Conservation (phyloP, 1,140 invertebrate genomes). For the Acromyrmex heyeri region DNA sequence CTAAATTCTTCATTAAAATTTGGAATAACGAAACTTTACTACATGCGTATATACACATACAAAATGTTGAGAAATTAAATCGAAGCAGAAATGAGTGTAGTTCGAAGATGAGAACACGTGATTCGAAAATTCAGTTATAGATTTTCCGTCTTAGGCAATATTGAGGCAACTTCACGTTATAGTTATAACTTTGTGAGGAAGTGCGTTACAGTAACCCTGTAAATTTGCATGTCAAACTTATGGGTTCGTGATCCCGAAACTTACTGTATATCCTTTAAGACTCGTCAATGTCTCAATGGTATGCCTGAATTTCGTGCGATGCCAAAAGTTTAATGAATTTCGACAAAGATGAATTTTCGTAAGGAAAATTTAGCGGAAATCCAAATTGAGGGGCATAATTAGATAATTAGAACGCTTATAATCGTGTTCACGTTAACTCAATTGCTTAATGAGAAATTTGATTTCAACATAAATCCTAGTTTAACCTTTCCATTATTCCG, state of each 20-base stretch:
- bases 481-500: background rate
- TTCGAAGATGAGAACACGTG: background rate
- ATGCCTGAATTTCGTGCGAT: conserved; percentile 13
- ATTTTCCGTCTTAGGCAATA: conserved; percentile 42
- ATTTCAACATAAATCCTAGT: background rate
- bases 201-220: conserved; percentile 30
- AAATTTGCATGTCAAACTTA: conserved; percentile 55
- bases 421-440: background rate
- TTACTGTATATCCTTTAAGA: conserved; percentile 35
- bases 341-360: background rate
- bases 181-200: conserved; percentile 32
- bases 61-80: background rate
- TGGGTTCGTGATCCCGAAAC: conserved; percentile 43
- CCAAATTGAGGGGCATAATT: background rate
- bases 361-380: conserved; percentile 31
- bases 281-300: conserved; percentile 50
- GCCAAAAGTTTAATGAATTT: conserved; percentile 56
- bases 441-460: background rate
- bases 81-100: background rate
- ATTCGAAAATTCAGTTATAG: conserved; percentile 36
- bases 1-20: background rate
- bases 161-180: conserved; percentile 6
- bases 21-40: background rate
- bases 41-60: too few species aligned
- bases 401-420: background rate